Percentiles rank a stretch among this genome's conserved stretches.
Evolutionary conservation across 2,888 invertebrate genomes (phyloP).

Genomic region (Isotomurus palustris): DNA sequence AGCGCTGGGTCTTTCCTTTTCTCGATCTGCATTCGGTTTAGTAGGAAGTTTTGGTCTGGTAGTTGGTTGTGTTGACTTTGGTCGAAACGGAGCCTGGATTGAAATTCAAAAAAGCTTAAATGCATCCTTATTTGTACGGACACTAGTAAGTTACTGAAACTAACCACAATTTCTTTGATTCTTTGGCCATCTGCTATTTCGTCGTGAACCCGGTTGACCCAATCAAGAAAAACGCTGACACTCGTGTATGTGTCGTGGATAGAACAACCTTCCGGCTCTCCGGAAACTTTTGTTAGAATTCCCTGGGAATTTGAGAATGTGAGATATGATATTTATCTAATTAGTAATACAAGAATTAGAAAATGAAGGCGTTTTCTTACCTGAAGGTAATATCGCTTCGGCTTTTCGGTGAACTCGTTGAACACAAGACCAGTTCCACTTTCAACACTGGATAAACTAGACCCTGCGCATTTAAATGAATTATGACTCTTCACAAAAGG

Average conservation of each 20-base stretch:
- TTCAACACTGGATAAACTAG: slow-evolving; percentile 20
- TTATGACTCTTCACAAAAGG: neutral
- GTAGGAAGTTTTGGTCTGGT: too few relatives aligned
- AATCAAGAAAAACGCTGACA: slow-evolving; percentile 34
- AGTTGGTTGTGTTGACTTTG: neutral
- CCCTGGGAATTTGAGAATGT: too few relatives aligned
- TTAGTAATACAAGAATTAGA: neutral
- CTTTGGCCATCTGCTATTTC: slow-evolving; percentile 24
- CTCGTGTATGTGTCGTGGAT: slow-evolving; percentile 31
- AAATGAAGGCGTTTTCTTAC: slow-evolving; percentile 13
- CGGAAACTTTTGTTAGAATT: slow-evolving; percentile 30
- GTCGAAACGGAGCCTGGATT: neutral
- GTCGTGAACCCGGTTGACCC: slow-evolving; percentile 34
- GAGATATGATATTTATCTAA: too few relatives aligned
- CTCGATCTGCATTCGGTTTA: neutral
- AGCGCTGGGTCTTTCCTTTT: neutral
- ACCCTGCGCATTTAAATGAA: slow-evolving; percentile 4
- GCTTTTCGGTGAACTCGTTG: slow-evolving; percentile 25
- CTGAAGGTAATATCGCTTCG: slow-evolving; percentile 34
- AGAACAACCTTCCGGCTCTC: slow-evolving; percentile 26
- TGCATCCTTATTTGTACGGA: too few relatives aligned
- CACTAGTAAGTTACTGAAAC: too few relatives aligned
- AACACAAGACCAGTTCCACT: slow-evolving; percentile 37
- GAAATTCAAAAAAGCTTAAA: too few relatives aligned
- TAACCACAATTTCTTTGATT: too few relatives aligned